These are phyloP conservation scores for Trididemnum nubilum DNA, from an alignment of 23 tunicate species.

Conservation along the genomic window DNA sequence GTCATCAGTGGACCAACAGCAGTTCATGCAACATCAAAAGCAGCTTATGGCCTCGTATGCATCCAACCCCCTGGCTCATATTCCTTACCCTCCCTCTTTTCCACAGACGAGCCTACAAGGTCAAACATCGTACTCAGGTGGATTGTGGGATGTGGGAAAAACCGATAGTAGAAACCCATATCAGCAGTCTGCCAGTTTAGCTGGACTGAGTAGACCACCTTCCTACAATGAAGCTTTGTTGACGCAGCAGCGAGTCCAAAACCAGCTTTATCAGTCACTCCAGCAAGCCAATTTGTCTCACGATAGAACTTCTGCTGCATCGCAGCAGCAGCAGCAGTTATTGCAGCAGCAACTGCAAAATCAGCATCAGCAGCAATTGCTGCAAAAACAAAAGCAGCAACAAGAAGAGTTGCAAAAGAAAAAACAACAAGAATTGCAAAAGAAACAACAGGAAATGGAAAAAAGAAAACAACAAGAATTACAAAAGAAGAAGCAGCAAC, in stretches of 20 bases:
- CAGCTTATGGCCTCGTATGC: not conserved
- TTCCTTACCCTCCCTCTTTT: not conserved
- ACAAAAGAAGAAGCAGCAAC: not conserved
- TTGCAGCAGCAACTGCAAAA: not conserved
- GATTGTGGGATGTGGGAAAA: constrained; percentile 14
- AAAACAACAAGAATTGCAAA: not conserved
- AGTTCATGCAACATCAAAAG: constrained; percentile 6
- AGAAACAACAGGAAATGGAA: not conserved
- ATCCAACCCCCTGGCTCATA: constrained; percentile 20
- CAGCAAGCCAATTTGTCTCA: not conserved
- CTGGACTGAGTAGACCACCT: constrained; percentile 24
- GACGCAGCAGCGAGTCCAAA: constrained; percentile 21
- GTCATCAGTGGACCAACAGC: constrained; percentile 18
- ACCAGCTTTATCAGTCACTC: constrained; percentile 35
- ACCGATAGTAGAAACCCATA: not conserved
- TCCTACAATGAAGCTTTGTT: constrained; percentile 48
- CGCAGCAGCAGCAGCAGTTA: not conserved
- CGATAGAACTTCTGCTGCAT: not conserved
- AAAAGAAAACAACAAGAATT: not conserved
- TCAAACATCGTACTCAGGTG: not conserved
- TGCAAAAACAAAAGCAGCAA: not conserved
- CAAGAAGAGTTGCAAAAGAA: not conserved
- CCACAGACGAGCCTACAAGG: constrained; percentile 1
- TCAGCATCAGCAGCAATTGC: not conserved
- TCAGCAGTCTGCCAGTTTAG: not conserved